Base-by-base conservation (phyloP, 2,888 invertebrate genomes). In the Calameuta idolon region DNA sequence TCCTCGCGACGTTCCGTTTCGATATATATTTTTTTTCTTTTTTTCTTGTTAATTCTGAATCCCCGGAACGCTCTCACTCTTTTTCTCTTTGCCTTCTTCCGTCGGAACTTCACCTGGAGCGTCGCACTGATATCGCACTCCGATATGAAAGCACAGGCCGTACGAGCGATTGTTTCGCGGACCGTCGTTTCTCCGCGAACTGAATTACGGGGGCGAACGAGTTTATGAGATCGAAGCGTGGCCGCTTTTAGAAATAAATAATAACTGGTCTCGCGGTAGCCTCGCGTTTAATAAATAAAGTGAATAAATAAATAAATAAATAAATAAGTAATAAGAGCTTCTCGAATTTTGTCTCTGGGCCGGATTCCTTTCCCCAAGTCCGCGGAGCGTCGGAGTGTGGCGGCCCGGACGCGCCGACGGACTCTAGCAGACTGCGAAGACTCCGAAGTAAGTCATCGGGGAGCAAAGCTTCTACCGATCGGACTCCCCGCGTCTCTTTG, bases 401-500 rank as follows among this genome's bases (percentile, higher is more conserved):
- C 79, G 81, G 77, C 79, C 84, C 84, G 55, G 84, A 81, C 85
- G 81, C 81, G 79, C 76, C 85, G 85, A 82, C 86, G 85, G 82
- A 79, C 85, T 83, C 82, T 82, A 81, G 85, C 84, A 85, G 87
- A 89, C 89, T 89, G 87, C 84, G 79, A 81, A 77, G 74, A 76
- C 75, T 69, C 69, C 79, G 69, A 75, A 71, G 71, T 12, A 71
- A 31, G 71, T 71, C 34, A 31, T 34, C 33, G 15, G 71, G 33
- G 71, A 31, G 33, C 71, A 55, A 55, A 55, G 55, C 55, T 55
- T 9, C 55, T 55, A 55, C 55, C 55, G 23, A 0, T 31, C 9
- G 5, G 55, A 23, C 55, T 55, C 55, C 55, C 55, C 55, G 9
- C 55, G 33, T 31, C 71, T 33, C 74, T n/a, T 34, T 23, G 12